These are phyloP conservation scores for Trypoxylus dichotomus DNA, from an alignment of 1,140 invertebrate species.

Conservation along the genomic window DNA sequence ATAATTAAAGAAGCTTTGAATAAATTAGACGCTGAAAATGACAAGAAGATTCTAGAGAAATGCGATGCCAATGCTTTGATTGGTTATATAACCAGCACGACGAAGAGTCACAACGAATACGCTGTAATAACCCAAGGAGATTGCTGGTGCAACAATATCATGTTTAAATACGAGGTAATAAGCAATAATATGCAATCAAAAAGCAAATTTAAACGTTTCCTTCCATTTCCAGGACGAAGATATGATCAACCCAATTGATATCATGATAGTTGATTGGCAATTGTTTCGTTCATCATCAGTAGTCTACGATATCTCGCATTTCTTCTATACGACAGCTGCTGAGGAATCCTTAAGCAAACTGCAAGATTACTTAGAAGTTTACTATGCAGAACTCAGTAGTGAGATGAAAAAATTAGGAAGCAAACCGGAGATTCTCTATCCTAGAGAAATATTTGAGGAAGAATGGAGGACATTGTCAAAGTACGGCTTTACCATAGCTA, in stretches of 20 bases:
- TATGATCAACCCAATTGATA: background rate
- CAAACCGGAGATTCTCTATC: background rate
- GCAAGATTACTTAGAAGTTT: background rate
- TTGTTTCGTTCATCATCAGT: background rate
- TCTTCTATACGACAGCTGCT: background rate
- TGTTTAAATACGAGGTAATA: conserved; percentile 56
- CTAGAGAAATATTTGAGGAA: background rate
- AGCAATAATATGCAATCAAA: background rate
- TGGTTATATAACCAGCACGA: background rate
- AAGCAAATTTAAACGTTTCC: background rate
- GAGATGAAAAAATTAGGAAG: background rate
- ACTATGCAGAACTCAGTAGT: background rate
- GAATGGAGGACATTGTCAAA: background rate
- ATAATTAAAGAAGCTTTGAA: background rate
- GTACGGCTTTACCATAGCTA: background rate
- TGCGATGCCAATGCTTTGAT: background rate
- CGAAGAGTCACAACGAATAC: conserved; percentile 23
- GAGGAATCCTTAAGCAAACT: background rate
- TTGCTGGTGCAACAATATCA: conserved; percentile 61
- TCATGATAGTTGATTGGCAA: background rate
- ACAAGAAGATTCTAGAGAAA: background rate
- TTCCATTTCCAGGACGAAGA: background rate
- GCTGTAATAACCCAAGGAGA: conserved; percentile 58
- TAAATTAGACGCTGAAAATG: background rate
- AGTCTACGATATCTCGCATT: background rate